These are phyloP conservation scores for Epinotia bilunana DNA, from an alignment of 2,888 invertebrate genomes.

Conservation along the genomic window DNA sequence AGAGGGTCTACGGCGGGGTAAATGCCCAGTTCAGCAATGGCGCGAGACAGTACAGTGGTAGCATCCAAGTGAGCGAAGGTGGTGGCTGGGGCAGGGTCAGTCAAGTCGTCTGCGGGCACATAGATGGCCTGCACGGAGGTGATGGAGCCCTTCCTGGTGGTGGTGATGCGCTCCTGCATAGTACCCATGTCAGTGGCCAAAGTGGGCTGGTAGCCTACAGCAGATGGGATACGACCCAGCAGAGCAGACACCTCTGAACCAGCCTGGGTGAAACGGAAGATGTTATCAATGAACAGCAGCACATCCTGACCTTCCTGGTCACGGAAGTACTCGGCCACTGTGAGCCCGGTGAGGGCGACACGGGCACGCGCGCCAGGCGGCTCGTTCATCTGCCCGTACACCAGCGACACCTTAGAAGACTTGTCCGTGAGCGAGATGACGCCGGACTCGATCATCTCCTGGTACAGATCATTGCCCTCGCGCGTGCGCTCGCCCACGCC, in stretches of 20 bases:
- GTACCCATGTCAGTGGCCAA: slow-evolving; percentile 98
- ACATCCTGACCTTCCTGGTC: slow-evolving; percentile 98
- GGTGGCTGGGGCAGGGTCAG: slow-evolving; percentile 98
- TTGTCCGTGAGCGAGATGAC: slow-evolving; percentile 96
- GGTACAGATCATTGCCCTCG: slow-evolving; percentile 98
- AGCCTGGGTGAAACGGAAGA: slow-evolving; percentile 97
- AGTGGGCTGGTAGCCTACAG: slow-evolving; percentile 99
- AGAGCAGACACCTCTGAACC: slow-evolving; percentile 96
- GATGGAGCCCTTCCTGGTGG: slow-evolving; percentile 95
- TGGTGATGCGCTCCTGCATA: slow-evolving; percentile 98
- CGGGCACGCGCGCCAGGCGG: slow-evolving; percentile 98
- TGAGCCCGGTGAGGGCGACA: slow-evolving; percentile 96
- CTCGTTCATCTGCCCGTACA: slow-evolving; percentile 99
- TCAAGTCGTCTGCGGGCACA: slow-evolving; percentile 98
- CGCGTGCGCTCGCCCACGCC: slow-evolving; percentile 98
- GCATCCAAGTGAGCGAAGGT: slow-evolving; percentile 98
- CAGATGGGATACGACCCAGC: slow-evolving; percentile 97
- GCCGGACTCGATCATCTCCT: slow-evolving; percentile 98
- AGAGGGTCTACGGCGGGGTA: slow-evolving; percentile 98
- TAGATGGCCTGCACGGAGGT: slow-evolving; percentile 96
- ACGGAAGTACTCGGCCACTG: slow-evolving; percentile 98
- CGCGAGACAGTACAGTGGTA: slow-evolving; percentile 96
- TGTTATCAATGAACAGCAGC: slow-evolving; percentile 97
- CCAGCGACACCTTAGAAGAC: slow-evolving; percentile 95
- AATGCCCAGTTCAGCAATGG: slow-evolving; percentile 96